Conservation (phyloP, 2,797 vertebrate genomes). For the Morelia viridis region DNA sequence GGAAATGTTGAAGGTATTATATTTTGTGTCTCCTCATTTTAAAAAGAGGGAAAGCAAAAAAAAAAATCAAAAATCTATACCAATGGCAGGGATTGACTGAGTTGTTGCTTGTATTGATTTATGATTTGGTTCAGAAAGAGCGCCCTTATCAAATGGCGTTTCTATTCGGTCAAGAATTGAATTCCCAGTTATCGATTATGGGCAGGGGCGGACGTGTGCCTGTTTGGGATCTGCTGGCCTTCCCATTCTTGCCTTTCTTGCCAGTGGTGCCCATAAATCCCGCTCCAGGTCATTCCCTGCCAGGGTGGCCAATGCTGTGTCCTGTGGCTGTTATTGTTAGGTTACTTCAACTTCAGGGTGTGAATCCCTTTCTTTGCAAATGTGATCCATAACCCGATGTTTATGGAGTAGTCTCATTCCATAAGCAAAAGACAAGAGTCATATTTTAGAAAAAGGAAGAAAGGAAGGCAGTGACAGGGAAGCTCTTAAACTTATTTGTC, state of each 20-base stretch:
- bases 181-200: conserved; percentile 34
- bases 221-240: background rate
- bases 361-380: background rate
- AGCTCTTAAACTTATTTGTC: background rate
- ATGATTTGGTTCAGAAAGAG: conserved; percentile 43
- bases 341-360: background rate
- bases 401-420: background rate
- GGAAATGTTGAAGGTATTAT: background rate
- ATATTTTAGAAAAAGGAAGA: background rate
- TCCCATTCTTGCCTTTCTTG: conserved; percentile 2
- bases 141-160: conserved; percentile 42
- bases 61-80: background rate
- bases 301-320: background rate
- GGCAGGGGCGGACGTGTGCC: background rate
- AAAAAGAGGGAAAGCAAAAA: background rate
- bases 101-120: conserved; percentile 56
- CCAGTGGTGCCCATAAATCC: background rate
- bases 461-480: background rate
- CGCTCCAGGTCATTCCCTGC: background rate
- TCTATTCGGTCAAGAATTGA: conserved; percentile 60
- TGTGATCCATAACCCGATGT: background rate
- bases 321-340: background rate
- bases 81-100: conserved; percentile 49
- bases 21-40: background rate
- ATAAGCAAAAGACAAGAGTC: background rate